Base-by-base conservation (phyloP, 1,140 invertebrate species). In the Ceratina calcarata region DNA sequence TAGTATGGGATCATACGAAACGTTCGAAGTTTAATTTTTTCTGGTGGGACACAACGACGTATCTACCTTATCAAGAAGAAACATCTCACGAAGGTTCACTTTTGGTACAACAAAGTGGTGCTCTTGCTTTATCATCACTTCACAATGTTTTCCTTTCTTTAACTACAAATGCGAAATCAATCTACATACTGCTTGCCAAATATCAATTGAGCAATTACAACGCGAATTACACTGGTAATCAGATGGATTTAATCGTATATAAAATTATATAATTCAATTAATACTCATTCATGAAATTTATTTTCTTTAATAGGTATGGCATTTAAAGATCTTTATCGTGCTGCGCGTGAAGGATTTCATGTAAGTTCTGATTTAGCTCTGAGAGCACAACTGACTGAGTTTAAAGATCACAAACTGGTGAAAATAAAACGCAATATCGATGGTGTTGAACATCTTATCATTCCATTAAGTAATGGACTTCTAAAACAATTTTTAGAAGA, bases 331-430 rank as follows among this genome's bases (percentile, higher is more conserved):
- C 92, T 99, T 45, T 99, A 98, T 90, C 95, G 95, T 65, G 94
- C 95, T 84, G 97, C 97, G 81, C 94, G 97, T 62, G 97, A 98
- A 92, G 94, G 94, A 15, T 98, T 99, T 92, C 91, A 98, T 2
- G 98, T 98, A 0, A 98, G 97, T 89, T 97, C 97, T 3, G 98
- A 99, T 93, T 93, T 96, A 15, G 97, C 97, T 1, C 90, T 99
- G 49, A 94, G 97, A 81, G 95, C 97, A 4, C 98, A 99, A 87
- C 93, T 99, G 2, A 98, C 96, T 0, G 98, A 99, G 94, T 99
- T 99, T 91, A 93, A 97, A 62, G 98, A 99, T 92, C 98, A 99
- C 91, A 97, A 98, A 90, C 93, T 99, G 68, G 95, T 99, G 0
- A 96, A 96, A 91, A 95, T 94, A 20, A 97, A 96, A 88, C 95